Base-by-base conservation (phyloP, 2,888 invertebrate species). In the Tenthredo amoena region DNA sequence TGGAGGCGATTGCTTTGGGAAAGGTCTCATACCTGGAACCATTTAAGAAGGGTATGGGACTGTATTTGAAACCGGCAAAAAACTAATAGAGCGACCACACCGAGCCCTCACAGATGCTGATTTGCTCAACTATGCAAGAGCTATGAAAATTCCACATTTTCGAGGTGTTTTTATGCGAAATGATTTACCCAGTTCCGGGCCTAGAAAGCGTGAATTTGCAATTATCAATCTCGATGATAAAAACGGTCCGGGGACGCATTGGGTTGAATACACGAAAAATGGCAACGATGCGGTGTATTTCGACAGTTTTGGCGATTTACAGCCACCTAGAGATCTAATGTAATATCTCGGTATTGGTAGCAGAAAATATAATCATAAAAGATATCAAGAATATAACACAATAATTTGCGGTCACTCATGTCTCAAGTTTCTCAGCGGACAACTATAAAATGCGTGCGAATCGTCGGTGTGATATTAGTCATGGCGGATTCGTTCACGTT, bases 261-360 rank as follows among this genome's bases (percentile, higher is more conserved):
- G 88, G 89, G 87, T 88, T 4, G 85, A 87, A 31, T 90, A 89
- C 77, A 86, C 85, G 82, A 88, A 88, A 77, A 84, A 88, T 1
- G 88, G 88, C 50, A 82, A 90, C 84, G 77, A 89, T 31, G 88
- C 90, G 15, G 87, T 89, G 72, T 93, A 93, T 87, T 93, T 91
- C 88, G 92, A 93, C 85, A 92, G 91, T 82, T 93, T 91, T 87
- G 92, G 93, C 9, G 90, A 93, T 87, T 87, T 92, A 40, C 88
- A 88, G 81, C 92, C 92, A 2, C 91, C 91, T 0, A 40, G 81
- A 71, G 91, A 92, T 88, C 74, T 91, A 10, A 86, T 90, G 34
- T 88, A 88, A 40, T 92, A 91, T 43, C 50, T 86, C 81, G 86
- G 86, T 84, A 76, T 37, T 71, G 84, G 86, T 86, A 76, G 86